Evolutionary conservation across 2,113 vertebrate genomes (phyloP).

Genomic region (Dryoscopus gambensis): DNA sequence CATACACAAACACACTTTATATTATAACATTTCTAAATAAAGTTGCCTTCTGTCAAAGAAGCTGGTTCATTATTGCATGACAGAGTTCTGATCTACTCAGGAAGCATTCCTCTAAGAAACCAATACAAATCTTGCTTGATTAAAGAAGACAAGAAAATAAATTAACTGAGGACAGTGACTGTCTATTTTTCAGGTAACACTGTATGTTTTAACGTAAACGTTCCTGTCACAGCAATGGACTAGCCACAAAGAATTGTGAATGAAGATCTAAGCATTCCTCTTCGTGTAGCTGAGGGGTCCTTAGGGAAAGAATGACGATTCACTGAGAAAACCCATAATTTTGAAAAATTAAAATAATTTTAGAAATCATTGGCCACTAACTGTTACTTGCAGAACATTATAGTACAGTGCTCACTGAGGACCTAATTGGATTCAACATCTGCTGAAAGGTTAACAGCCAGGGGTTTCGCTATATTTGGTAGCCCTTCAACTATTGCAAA

Average conservation of each 20-base stretch:
- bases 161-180: not conserved
- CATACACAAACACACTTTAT: not conserved
- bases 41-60: not conserved
- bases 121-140: not conserved
- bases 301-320: not conserved
- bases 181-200: not conserved
- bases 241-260: not conserved
- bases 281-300: not conserved
- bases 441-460: not conserved
- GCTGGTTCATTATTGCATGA: not conserved
- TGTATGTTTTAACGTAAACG: fast-evolving
- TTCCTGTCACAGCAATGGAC: not conserved
- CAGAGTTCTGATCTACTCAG: not conserved
- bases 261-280: not conserved
- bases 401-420: not conserved
- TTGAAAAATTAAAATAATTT: not conserved
- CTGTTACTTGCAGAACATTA: not conserved
- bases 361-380: not conserved
- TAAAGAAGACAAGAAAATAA: not conserved
- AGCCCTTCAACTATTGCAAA: not conserved
- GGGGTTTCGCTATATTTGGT: not conserved
- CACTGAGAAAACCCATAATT: not conserved
- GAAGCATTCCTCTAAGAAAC: not conserved
- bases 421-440: not conserved
- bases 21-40: not conserved